Evolutionary conservation across 2,113 vertebrate species (phyloP), one percentile per base, ranked within the genome.

Genomic region (Hyperopisus bebe): DNA sequence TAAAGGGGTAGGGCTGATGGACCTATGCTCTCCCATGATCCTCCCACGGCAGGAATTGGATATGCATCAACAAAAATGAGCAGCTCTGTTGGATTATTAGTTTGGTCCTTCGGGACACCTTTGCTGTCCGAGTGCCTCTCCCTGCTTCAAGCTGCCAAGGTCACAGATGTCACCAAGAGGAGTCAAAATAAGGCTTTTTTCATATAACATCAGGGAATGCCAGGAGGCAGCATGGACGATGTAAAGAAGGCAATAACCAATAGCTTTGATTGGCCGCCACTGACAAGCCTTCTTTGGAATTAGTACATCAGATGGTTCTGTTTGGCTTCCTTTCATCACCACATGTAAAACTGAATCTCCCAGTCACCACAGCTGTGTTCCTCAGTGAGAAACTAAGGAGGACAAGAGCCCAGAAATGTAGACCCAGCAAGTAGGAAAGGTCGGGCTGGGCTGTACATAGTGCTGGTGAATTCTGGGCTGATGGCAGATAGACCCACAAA

Each of bases 361-460:
- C 9, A 31, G 62, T 3, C 62, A 66, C n/a, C 3, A 66, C 62
- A 11, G n/a, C 62, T 31, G 55, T 24, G 1, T 24, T 58, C 21
- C 2, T 24, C 55, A 58, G 24, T 8, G 62, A 11, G 62, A 27
- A 27, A 66, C 24, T 9, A 66, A 74, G 31, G 70, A 39, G 31
- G 15, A 13, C 11, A 77, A 39, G 31, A 39, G 13, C 1, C 70
- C 0, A 1, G 35, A 39, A 19, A 77, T 17, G 31, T 39, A 17
- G 31, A 74, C 70, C 31, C 27, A 39, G 27, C 70, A 74, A 39
- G 31, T 27, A 46, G 50, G 50, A 91, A 91, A 91, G 91, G 91
- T 91, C 89, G 89, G 89, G 90, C 70, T 62, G 85, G 86, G 87
- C 90, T 88, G 90, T 77, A 80, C 87, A 74, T 84, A 80, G 88